Evolutionary conservation across 2,797 vertebrate genomes (phyloP).

Genomic region (Platalea minor): DNA sequence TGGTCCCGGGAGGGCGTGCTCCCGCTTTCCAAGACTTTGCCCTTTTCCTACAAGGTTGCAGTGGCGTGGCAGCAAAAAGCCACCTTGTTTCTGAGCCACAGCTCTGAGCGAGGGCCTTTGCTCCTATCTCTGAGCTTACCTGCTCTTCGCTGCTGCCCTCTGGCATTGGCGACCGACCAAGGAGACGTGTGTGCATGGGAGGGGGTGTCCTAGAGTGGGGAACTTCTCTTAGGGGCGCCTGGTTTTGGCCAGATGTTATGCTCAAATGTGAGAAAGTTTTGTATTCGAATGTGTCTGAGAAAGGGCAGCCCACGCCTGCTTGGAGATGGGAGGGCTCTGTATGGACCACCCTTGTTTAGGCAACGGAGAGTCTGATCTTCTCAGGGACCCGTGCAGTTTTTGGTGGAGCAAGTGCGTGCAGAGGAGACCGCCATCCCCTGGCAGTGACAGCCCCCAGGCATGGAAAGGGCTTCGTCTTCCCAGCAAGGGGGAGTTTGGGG

Average conservation of each 20-base stretch:
- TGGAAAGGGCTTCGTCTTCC: neutral
- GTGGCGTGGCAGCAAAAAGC: neutral
- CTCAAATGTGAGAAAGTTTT: neutral
- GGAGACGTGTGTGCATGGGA: rapidly evolving
- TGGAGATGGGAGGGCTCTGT: neutral
- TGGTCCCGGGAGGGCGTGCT: rapidly evolving
- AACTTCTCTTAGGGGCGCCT: neutral
- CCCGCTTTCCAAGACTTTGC: neutral
- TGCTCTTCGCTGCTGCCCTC: neutral
- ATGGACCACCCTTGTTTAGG: neutral
- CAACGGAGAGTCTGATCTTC: neutral
- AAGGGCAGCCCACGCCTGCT: neutral
- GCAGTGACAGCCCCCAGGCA: neutral
- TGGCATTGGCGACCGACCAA: neutral
- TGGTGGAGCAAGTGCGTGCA: neutral
- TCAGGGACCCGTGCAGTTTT: neutral
- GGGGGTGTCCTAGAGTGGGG: neutral
- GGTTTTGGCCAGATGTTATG: neutral
- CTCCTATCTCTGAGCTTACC: rapidly evolving
- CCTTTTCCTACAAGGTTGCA: neutral
- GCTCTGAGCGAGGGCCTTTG: neutral
- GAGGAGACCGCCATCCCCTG: neutral
- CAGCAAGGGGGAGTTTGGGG: neutral
- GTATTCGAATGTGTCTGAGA: neutral
- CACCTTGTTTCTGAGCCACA: neutral